These are phyloP conservation scores for Tympanuchus pallidicinctus DNA, from an alignment of 2,113 vertebrate genomes.

Conservation along the genomic window DNA sequence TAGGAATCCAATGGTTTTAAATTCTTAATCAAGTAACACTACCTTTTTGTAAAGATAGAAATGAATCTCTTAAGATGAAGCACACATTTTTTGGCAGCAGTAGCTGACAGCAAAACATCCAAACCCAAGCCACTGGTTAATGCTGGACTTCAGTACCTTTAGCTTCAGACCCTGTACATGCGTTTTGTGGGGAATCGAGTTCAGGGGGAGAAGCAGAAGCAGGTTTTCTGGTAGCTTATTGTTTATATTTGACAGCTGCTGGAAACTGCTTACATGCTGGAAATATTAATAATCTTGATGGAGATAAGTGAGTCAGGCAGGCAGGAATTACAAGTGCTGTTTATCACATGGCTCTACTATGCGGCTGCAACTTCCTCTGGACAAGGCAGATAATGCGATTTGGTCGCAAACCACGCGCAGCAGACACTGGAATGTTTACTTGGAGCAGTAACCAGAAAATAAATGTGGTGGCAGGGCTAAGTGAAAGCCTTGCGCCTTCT, in stretches of 20 bases:
- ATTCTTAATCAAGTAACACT: not conserved
- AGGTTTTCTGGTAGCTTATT: slow-evolving; percentile 5
- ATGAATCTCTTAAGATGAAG: not conserved
- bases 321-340: not conserved
- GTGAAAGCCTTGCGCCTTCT: not conserved
- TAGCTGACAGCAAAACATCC: not conserved
- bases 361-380: not conserved
- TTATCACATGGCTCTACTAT: not conserved
- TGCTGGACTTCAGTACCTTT: not conserved
- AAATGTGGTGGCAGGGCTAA: not conserved
- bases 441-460: not conserved
- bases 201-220: not conserved
- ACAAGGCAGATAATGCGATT: not conserved
- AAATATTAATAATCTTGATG: slow-evolving; percentile 27
- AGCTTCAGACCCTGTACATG: not conserved
- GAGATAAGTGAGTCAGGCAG: slow-evolving; percentile 13
- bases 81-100: not conserved
- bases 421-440: not conserved
- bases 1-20: not conserved
- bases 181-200: not conserved
- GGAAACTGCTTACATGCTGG: slow-evolving; percentile 30
- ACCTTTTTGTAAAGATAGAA: not conserved
- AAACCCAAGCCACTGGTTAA: not conserved
- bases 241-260: slow-evolving; percentile 27
- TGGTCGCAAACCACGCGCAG: not conserved